Conservation (phyloP, 2,797 vertebrate genomes). For the Syngnathus acus region DNA sequence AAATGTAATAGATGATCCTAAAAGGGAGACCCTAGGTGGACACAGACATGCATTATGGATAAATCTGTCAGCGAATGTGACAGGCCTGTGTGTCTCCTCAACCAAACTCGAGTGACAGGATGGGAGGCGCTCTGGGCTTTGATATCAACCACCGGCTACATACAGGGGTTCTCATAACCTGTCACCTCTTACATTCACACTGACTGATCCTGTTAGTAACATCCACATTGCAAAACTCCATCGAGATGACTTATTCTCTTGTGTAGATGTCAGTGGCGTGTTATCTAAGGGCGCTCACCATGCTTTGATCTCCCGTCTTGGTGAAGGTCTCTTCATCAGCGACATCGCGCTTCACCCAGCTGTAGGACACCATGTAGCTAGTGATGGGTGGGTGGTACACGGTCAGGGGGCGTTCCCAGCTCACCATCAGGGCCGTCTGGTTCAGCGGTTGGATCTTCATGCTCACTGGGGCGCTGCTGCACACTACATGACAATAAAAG, state of each 20-base stretch:
- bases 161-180: slow-evolving; percentile 47
- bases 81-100: slow-evolving; percentile 36
- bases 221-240: slow-evolving; percentile 15
- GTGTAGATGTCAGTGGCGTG: not conserved
- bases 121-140: slow-evolving; percentile 21
- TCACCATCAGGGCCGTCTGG: slow-evolving; percentile 84
- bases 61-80: slow-evolving; percentile 22
- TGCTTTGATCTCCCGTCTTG: slow-evolving; percentile 88
- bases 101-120: slow-evolving; percentile 47
- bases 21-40: slow-evolving; percentile 18
- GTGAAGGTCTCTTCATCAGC: slow-evolving; percentile 92
- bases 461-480: slow-evolving; percentile 89
- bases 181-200: slow-evolving; percentile 40
- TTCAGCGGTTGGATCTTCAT: slow-evolving; percentile 95
- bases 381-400: slow-evolving; percentile 93
- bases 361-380: slow-evolving; percentile 95
- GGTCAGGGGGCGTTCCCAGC: slow-evolving; percentile 86
- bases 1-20: not conserved
- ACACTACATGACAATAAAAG: slow-evolving; percentile 64
- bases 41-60: slow-evolving; percentile 15
- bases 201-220: slow-evolving; percentile 37
- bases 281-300: slow-evolving; percentile 71
- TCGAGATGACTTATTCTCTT: not conserved
- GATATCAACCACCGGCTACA: slow-evolving; percentile 45
- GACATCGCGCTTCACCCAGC: slow-evolving; percentile 91